Conservation (phyloP, 1,140 invertebrate genomes). For the Hylaeus anthracinus region DNA sequence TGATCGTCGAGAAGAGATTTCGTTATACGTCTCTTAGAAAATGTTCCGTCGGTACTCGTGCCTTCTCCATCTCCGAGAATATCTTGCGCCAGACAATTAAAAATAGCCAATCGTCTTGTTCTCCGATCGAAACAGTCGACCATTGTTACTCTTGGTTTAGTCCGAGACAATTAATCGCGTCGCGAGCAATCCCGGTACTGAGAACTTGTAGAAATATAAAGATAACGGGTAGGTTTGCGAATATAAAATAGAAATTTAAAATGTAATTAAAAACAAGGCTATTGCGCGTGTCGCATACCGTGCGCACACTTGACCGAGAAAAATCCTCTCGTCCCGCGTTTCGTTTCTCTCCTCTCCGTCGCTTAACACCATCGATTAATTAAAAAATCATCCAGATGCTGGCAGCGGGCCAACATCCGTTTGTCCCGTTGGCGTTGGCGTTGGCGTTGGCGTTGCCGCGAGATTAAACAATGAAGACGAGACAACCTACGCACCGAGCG, state of each 20-base stretch:
- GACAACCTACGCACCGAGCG: not conserved
- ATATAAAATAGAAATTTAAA: not conserved
- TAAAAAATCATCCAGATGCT: slow-evolving; percentile 54
- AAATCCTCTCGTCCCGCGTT: not conserved
- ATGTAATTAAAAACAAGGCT: not conserved
- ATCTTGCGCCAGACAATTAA: slow-evolving; percentile 14
- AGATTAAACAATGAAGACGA: slow-evolving; percentile 44
- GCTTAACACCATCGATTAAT: slow-evolving; percentile 63
- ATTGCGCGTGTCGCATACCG: not conserved
- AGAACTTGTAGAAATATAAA: too few relatives aligned
- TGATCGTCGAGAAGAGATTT: slow-evolving; percentile 41
- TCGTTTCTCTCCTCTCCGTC: slow-evolving; percentile 57
- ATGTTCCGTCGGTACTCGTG: not conserved
- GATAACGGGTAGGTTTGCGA: not conserved
- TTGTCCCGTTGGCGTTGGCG: slow-evolving; percentile 2
- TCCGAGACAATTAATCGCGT: not conserved
- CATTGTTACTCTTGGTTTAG: slow-evolving; percentile 5
- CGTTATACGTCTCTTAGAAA: slow-evolving; percentile 4
- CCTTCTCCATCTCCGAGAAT: not conserved
- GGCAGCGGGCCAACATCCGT: slow-evolving; percentile 38
- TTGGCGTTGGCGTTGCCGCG: too few relatives aligned
- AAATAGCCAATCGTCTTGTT: slow-evolving; percentile 7
- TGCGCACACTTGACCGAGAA: not conserved
- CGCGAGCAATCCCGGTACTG: not conserved
- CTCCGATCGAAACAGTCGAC: not conserved